Base-by-base conservation (phyloP, 2,888 invertebrate genomes). In the Acanthopleura granulata region DNA sequence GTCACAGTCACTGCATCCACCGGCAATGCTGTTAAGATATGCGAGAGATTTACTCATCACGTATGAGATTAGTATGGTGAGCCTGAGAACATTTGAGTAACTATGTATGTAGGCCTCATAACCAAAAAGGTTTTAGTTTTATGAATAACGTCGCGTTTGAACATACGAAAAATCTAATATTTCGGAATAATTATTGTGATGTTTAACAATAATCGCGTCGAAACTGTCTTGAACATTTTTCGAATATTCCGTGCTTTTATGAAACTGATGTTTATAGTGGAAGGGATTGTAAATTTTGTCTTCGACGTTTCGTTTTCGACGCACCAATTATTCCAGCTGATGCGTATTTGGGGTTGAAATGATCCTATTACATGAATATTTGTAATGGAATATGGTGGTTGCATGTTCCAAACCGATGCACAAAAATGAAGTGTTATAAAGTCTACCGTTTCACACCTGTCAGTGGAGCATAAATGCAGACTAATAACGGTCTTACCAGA, bases 61-160 rank as follows among this genome's bases (percentile, higher is more conserved):
- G n/a, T n/a, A n/a, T n/a, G n/a, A n/a, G n/a, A n/a, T n/a, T n/a
- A n/a, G n/a, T n/a, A n/a, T n/a, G n/a, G n/a, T n/a, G n/a, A n/a
- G n/a, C n/a, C n/a, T n/a, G n/a, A n/a, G n/a, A n/a, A n/a, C n/a
- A n/a, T n/a, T n/a, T n/a, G n/a, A n/a, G n/a, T n/a, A n/a, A n/a
- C n/a, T n/a, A n/a, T n/a, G n/a, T n/a, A n/a, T n/a, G n/a, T n/a
- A n/a, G n/a, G n/a, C n/a, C n/a, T n/a, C n/a, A n/a, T n/a, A n/a
- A n/a, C n/a, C n/a, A n/a, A n/a, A n/a, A n/a, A n/a, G n/a, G n/a
- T n/a, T n/a, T 27, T 51, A 66, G 12, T 40, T 71, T 79, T 79
- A 25, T 75, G 77, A 80, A 80, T 30, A 76, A 80, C 25, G 77
- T 80, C 30, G 72, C 77, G 16, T 77, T 82, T 74, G 79, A 79